These are phyloP conservation scores for Corythoichthys intestinalis DNA, from an alignment of 2,113 vertebrate species.

Conservation along the genomic window DNA sequence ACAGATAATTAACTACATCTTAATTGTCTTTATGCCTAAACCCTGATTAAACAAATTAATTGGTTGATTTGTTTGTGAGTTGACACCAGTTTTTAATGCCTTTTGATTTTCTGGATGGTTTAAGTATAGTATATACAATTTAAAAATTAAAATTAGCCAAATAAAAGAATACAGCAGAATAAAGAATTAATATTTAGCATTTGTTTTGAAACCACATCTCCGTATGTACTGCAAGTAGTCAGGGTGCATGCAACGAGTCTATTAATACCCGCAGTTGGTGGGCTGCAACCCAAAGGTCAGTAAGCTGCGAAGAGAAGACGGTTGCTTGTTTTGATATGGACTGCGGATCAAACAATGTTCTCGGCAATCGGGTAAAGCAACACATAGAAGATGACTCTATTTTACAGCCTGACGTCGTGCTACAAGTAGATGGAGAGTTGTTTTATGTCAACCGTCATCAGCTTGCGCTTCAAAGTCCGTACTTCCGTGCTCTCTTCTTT, in stretches of 20 bases:
- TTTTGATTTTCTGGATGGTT: neutral
- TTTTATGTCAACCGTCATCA: slow-evolving; percentile 77
- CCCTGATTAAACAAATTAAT: too few relatives aligned
- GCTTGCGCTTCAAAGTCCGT: slow-evolving; percentile 75
- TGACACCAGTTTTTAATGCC: too few relatives aligned
- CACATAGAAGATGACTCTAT: slow-evolving; percentile 14
- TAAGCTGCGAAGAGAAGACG: slow-evolving; percentile 14
- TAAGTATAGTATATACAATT: neutral
- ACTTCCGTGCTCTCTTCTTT: slow-evolving; percentile 84
- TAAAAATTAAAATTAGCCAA: neutral
- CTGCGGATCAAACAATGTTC: slow-evolving; percentile 20
- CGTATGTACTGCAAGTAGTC: slow-evolving; percentile 17
- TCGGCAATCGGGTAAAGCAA: slow-evolving; percentile 23
- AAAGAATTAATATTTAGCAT: slow-evolving; percentile 29
- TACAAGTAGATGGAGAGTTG: slow-evolving; percentile 71
- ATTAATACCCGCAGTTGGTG: slow-evolving; percentile 53
- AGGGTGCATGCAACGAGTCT: slow-evolving; percentile 24
- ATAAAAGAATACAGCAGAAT: neutral
- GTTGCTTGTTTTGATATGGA: slow-evolving; percentile 53
- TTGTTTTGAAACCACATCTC: slow-evolving; percentile 36
- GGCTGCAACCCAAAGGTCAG: slow-evolving; percentile 35
- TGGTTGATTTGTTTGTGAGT: too few relatives aligned
- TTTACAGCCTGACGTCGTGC: slow-evolving; percentile 33
- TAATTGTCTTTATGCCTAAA: too few relatives aligned
- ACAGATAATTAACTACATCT: too few relatives aligned